phyloP scores from a whole-genome alignment of 2,113 vertebrate genomes.

The Catharus minimus region DNA sequence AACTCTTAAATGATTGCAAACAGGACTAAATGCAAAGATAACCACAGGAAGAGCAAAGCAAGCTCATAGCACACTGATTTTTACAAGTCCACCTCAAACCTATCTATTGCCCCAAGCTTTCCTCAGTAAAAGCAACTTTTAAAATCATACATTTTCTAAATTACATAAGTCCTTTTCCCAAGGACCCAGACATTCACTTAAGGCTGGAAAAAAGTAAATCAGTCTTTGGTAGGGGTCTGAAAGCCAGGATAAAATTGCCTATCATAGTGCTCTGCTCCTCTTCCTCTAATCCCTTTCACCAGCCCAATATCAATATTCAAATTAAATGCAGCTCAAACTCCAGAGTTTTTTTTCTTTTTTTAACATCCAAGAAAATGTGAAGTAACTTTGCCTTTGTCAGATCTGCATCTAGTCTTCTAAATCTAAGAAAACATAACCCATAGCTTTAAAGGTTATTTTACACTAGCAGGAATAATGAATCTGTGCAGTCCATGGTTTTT shows the following conservation, averaged over 20 bases:
- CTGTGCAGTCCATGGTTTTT: neutral
- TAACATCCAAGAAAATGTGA: neutral
- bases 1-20: neutral
- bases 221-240: neutral
- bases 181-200: neutral
- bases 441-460: neutral
- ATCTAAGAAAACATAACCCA: neutral
- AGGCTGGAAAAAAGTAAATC: neutral
- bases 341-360: neutral
- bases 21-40: neutral
- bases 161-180: neutral
- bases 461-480: neutral
- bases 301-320: neutral
- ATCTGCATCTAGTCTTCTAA: neutral
- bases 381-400: neutral
- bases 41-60: neutral
- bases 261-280: neutral
- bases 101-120: neutral
- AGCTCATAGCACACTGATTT: neutral
- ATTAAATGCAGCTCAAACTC: neutral
- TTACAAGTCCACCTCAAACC: neutral
- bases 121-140: neutral
- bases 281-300: neutral
- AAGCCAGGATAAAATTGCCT: neutral
- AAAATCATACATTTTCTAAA: neutral